Percentiles rank a stretch among this genome's conserved stretches.
phyloP scores from a whole-genome alignment of 2,888 invertebrate genomes.

The Ectropis crepuscularia region DNA sequence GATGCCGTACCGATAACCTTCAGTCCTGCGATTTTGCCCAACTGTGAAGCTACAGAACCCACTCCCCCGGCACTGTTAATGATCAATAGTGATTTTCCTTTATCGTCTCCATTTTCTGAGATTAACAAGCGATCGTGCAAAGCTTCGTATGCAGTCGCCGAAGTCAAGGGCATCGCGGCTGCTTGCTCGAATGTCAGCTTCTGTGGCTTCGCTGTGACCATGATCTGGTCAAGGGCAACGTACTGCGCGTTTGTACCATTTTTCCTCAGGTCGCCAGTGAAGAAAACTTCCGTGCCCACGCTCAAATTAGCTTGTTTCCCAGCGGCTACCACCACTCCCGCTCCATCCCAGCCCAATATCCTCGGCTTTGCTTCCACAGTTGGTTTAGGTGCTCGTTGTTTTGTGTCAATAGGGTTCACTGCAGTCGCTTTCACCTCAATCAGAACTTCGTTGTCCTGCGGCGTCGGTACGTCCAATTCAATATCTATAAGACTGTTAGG shows the following conservation, averaged over 20 bases:
- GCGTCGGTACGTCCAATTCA: conserved; percentile 62
- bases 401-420: conserved; percentile 75
- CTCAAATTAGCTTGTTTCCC: conserved; percentile 59
- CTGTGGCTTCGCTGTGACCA: conserved; percentile 68
- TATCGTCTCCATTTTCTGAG: conserved; percentile 72
- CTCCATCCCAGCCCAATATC: conserved; percentile 75
- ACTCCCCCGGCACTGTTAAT: conserved; percentile 78
- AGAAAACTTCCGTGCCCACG: conserved; percentile 74
- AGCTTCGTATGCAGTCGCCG: conserved; percentile 70
- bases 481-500: conserved; percentile 68
- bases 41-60: conserved; percentile 71
- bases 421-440: conserved; percentile 73
- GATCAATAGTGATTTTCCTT: conserved; percentile 67
- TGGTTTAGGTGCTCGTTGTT: conserved; percentile 68
- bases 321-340: conserved; percentile 67
- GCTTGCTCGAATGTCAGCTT: conserved; percentile 72
- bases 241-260: conserved; percentile 75
- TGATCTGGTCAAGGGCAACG: conserved; percentile 64
- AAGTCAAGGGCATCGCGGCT: conserved; percentile 73
- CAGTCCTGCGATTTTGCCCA: conserved; percentile 67
- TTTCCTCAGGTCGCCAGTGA: conserved; percentile 64
- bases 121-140: conserved; percentile 66
- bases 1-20: conserved; percentile 76
- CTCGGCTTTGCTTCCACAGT: conserved; percentile 59
- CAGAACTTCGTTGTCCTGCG: conserved; percentile 63